These are phyloP conservation scores for Merluccius polli DNA, from an alignment of 2,797 vertebrate genomes.

Conservation along the genomic window DNA sequence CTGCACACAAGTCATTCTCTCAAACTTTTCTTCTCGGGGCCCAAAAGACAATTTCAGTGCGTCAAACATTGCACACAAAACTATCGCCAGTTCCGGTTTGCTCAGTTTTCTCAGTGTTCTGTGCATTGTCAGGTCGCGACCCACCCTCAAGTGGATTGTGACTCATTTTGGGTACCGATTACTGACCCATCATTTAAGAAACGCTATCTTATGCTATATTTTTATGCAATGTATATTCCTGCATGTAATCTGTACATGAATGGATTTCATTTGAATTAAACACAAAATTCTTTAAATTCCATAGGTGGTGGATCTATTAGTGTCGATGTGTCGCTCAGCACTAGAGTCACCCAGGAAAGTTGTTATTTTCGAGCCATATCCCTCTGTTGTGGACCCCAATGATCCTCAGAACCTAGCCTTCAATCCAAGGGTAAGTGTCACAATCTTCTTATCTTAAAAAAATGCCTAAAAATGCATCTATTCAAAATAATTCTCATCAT, in stretches of 20 bases:
- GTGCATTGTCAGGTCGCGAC: neutral
- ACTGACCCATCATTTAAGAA: neutral
- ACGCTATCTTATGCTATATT: neutral
- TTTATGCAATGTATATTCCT: neutral
- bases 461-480: neutral
- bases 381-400: conserved; percentile 84
- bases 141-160: too few species aligned
- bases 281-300: neutral
- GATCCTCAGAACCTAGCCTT: conserved; percentile 84
- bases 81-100: too few species aligned
- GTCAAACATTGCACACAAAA: too few species aligned
- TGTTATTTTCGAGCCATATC: conserved; percentile 88
- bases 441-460: neutral
- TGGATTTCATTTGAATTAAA: neutral
- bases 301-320: conserved; percentile 83
- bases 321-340: conserved; percentile 85
- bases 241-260: neutral
- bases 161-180: neutral
- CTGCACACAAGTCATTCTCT: neutral
- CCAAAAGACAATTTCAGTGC: neutral
- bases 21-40: neutral
- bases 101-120: neutral
- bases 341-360: conserved; percentile 85
- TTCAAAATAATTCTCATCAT: neutral
- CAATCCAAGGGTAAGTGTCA: conserved; percentile 77